A percentile compares a stretch with the other conserved stretches of the same genome.
Evolutionary conservation across 2,113 vertebrate species (phyloP).

Genomic region (Albula glossodonta): DNA sequence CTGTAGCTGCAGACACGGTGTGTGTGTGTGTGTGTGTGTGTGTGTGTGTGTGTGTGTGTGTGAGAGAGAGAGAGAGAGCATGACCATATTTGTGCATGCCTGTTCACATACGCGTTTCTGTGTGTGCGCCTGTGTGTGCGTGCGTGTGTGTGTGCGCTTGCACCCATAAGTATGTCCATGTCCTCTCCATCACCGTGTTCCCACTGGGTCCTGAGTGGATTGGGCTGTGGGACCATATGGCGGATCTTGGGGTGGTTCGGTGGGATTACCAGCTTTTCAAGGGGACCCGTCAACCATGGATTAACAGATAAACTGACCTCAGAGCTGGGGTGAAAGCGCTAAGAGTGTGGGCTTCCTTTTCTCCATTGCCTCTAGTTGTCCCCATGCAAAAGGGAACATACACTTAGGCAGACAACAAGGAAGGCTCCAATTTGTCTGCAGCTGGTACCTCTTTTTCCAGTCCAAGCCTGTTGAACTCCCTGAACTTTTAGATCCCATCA

Average conservation of each 20-base stretch:
- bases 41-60: too few relatives aligned
- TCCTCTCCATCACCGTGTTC: neutral
- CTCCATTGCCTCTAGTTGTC: neutral
- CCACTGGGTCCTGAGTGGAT: neutral
- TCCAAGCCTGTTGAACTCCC: neutral
- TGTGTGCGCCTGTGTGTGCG: slow-evolving; percentile 15
- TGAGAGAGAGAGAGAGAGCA: too few relatives aligned
- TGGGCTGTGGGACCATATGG: neutral
- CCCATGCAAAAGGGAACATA: neutral
- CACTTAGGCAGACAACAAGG: neutral
- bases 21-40: too few relatives aligned
- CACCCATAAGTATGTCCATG: neutral
- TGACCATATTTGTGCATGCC: too few relatives aligned
- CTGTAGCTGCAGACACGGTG: too few relatives aligned
- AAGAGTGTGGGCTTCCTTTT: too few relatives aligned
- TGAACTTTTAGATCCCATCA: neutral
- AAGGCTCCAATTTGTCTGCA: neutral
- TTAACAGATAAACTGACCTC: neutral
- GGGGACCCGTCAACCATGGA: neutral
- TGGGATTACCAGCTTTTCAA: neutral
- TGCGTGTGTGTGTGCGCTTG: slow-evolving; percentile 1
- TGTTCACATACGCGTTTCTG: too few relatives aligned
- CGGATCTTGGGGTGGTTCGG: too few relatives aligned
- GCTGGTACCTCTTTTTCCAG: neutral
- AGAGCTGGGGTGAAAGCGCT: neutral